These are phyloP conservation scores for Epinephelus coioides DNA, from an alignment of 2,797 vertebrate genomes.

Conservation along the genomic window DNA sequence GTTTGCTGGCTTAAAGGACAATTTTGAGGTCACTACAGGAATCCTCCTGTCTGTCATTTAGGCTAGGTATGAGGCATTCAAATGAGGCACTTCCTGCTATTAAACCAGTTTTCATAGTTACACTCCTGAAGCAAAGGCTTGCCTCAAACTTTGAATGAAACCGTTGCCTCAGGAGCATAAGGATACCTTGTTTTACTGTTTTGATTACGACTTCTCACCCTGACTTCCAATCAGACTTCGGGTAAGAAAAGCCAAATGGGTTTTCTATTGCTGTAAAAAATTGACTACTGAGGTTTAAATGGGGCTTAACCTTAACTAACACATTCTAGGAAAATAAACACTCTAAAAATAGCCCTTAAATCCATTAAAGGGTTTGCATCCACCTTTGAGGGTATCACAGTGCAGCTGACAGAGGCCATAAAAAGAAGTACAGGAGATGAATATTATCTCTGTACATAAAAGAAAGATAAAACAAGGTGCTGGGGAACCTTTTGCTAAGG, in stretches of 20 bases:
- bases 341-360: conserved; percentile 2
- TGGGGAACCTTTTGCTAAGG: not conserved
- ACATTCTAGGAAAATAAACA: conserved; percentile 14
- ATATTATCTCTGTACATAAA: not conserved
- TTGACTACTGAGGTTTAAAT: not conserved
- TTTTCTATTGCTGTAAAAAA: not conserved
- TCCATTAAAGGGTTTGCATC: not conserved
- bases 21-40: too few species aligned
- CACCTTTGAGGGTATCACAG: not conserved
- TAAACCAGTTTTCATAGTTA: not conserved
- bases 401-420: not conserved
- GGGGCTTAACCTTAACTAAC: conserved; percentile 9
- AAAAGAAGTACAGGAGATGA: not conserved
- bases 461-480: not conserved
- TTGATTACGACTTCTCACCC: not conserved
- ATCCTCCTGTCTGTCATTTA: too few species aligned
- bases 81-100: not conserved
- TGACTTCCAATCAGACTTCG: too few species aligned
- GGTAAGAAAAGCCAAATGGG: not conserved
- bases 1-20: too few species aligned
- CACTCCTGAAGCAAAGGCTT: too few species aligned
- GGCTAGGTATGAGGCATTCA: not conserved
- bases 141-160: not conserved
- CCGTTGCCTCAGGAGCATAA: too few species aligned
- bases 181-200: not conserved